A percentile compares a stretch with the other conserved stretches of the same genome.
Conservation (phyloP, 2,888 invertebrate species). For the Andricus curvator region DNA sequence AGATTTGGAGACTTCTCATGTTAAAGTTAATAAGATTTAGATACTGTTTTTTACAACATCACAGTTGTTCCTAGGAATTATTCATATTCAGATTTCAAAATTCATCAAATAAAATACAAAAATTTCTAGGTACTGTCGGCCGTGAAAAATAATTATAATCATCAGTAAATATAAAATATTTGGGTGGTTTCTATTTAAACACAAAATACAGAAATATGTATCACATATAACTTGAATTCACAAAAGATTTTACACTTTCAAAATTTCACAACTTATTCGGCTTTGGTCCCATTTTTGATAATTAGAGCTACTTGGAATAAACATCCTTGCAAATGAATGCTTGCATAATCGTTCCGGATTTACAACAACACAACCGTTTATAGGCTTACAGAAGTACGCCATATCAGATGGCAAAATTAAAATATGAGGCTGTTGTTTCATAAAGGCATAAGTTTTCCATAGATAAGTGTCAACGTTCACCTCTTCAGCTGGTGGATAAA, state of each 20-base stretch:
- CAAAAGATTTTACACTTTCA: slow-evolving; percentile 60
- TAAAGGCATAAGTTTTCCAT: slow-evolving; percentile 85
- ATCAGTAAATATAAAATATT: too few relatives aligned
- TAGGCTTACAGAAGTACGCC: slow-evolving; percentile 88
- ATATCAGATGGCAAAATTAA: slow-evolving; percentile 92
- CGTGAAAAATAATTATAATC: too few relatives aligned
- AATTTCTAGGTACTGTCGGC: too few relatives aligned
- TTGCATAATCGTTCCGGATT: slow-evolving; percentile 93
- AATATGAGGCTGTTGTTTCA: slow-evolving; percentile 88
- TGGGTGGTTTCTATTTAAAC: neutral
- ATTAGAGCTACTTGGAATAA: slow-evolving; percentile 74
- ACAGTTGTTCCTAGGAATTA: too few relatives aligned
- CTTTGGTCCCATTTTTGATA: slow-evolving; percentile 61
- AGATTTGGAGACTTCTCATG: too few relatives aligned
- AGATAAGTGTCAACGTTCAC: slow-evolving; percentile 86
- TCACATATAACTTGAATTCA: neutral
- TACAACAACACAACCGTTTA: slow-evolving; percentile 88
- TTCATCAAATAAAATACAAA: too few relatives aligned
- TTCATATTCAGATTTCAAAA: too few relatives aligned
- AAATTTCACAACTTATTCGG: slow-evolving; percentile 70
- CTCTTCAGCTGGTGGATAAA: slow-evolving; percentile 86
- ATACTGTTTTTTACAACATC: too few relatives aligned
- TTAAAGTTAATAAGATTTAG: too few relatives aligned
- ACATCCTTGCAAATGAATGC: slow-evolving; percentile 87
- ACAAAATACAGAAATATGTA: neutral